Base-by-base conservation (phyloP, 2,888 invertebrate genomes). In the Stenotaenia linearis region DNA sequence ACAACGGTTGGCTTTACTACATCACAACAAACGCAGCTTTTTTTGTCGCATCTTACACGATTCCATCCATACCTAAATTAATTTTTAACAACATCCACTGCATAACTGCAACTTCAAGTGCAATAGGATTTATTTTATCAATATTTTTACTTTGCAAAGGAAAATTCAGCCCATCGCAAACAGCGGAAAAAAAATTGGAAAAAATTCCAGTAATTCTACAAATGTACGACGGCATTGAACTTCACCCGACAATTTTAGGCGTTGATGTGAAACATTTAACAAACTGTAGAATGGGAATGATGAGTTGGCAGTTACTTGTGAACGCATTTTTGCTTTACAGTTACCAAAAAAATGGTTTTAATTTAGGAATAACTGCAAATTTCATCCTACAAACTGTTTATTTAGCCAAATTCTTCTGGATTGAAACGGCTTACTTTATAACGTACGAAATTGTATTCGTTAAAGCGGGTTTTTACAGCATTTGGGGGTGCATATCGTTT, bases 401-500 rank as follows among this genome's bases (percentile, higher is more conserved):
- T 84, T 84, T 89, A 79, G 86, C 86, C 75, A 90, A 90, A 84
- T 89, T 90, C 84, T 90, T 88, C 84, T 87, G 86, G 85, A 89
- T 89, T 89, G 90, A 90, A 84, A 85, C 87, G 4, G 89, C 89
- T 0, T 90, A 90, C 84, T 88, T 89, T 85, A 84, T 86, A 81
- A 89, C 89, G 15, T 85, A 89, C 56, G 89, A 90, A 83, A 89
- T 90, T 80, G 89, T 87, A 80, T 83, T 89, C 75, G 89, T 90
- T 83, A 83, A 89, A 77, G 89, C 89, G 69, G 87, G 88, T 0
- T 88, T 85, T 82, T 87, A 87, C 82, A 82, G 88, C 74, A 86
- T 86, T 80, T 90, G 89, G 89, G 90, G 90, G 0, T 89, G 89
- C 82, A 83, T 90, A 18, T 88, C 88, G 5, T 89, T 83, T 81